These are phyloP conservation scores for Ceratina japonica DNA, from an alignment of 1,140 invertebrate species.

Conservation along the genomic window DNA sequence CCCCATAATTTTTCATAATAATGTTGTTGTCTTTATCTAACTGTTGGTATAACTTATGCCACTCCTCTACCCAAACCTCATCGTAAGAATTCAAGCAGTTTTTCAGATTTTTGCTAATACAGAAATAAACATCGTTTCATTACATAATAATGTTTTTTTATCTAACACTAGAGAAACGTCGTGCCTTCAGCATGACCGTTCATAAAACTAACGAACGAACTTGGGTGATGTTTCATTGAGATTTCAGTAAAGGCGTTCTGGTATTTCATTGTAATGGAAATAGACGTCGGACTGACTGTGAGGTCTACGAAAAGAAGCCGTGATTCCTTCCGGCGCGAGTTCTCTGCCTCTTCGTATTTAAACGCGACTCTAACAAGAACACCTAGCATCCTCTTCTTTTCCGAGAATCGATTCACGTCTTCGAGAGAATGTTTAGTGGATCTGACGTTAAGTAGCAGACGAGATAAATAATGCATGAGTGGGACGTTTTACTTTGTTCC, in stretches of 20 bases:
- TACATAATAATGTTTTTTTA: too few relatives aligned
- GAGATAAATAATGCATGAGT: slow-evolving; percentile 38
- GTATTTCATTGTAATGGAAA: slow-evolving; percentile 61
- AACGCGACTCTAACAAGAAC: background rate
- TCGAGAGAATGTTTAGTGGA: background rate
- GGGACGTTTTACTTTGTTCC: slow-evolving; percentile 13
- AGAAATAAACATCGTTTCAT: too few relatives aligned
- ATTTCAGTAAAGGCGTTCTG: slow-evolving; percentile 42
- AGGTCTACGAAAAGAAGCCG: slow-evolving; percentile 6
- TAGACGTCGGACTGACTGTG: slow-evolving; percentile 24
- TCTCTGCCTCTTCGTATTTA: background rate
- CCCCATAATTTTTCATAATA: too few relatives aligned
- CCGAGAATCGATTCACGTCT: slow-evolving; percentile 11
- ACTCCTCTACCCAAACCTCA: too few relatives aligned
- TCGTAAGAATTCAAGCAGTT: too few relatives aligned
- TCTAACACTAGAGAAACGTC: too few relatives aligned
- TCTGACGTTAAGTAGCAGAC: background rate
- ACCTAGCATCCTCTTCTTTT: background rate
- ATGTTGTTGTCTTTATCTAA: too few relatives aligned
- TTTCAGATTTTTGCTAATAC: too few relatives aligned
- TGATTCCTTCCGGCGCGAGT: background rate
- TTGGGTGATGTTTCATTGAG: slow-evolving; percentile 52
- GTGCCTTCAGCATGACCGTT: too few relatives aligned
- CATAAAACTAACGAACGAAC: too few relatives aligned
- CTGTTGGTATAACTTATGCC: too few relatives aligned